Percentiles rank a stretch among this genome's conserved stretches.
Evolutionary conservation across 2,113 vertebrate genomes (phyloP).

Genomic region (Tretioscincus oriximinensis): DNA sequence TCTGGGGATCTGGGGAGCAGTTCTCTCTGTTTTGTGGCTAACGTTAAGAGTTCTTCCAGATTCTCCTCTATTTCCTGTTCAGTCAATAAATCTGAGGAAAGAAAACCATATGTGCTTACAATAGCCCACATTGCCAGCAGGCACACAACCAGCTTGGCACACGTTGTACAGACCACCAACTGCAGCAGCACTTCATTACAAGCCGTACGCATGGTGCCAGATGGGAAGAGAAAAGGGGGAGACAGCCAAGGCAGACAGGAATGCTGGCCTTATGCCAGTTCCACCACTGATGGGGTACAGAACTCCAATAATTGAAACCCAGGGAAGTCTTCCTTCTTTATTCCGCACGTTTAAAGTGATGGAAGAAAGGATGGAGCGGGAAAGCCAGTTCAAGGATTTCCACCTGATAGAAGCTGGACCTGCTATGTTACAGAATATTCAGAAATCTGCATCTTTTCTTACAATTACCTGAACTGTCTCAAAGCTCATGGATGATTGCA

Average conservation of each 20-base stretch:
- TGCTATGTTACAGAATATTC: not conserved
- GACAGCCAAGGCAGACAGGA: conserved; percentile 19
- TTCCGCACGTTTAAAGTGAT: not conserved
- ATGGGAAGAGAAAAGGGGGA: conserved; percentile 14
- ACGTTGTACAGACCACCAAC: conserved; percentile 4
- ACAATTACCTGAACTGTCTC: not conserved
- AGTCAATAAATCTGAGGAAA: conserved; percentile 48
- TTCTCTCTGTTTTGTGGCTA: conserved; percentile 30
- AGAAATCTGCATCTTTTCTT: not conserved
- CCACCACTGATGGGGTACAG: conserved; percentile 9
- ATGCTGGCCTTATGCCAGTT: not conserved
- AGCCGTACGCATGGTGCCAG: conserved; percentile 16
- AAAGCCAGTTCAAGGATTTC: not conserved
- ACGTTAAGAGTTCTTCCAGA: conserved; percentile 39
- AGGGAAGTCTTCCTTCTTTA: conserved; percentile 8
- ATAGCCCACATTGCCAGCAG: conserved; percentile 40
- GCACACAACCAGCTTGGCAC: conserved; percentile 37
- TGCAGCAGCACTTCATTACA: conserved; percentile 37
- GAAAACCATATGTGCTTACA: conserved; percentile 38
- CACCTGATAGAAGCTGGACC: not conserved
- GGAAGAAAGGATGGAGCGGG: not conserved
- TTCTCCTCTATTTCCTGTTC: conserved; percentile 34
- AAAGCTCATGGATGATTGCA: not conserved
- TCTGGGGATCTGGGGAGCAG: not conserved
- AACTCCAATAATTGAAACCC: not conserved